Conservation (phyloP, 2,797 vertebrate species). For the Pangasius mekongensis region DNA sequence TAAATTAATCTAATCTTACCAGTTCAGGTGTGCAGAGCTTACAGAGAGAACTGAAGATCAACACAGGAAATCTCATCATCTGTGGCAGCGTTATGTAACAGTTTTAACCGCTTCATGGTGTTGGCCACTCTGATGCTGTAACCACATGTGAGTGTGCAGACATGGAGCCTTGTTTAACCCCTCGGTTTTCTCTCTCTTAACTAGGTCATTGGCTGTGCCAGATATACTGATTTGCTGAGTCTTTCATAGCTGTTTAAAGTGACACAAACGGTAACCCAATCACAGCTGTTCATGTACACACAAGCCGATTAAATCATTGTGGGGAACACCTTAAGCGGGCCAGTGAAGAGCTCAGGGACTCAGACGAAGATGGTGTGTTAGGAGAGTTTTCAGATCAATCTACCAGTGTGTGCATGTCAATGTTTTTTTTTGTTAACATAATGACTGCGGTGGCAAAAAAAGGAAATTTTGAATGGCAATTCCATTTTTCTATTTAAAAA, state of each 20-base stretch:
- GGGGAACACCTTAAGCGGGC: constrained; percentile 21
- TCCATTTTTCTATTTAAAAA: background rate
- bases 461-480: no score
- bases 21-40: background rate
- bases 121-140: background rate
- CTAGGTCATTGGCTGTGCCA: constrained; percentile 48
- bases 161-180: background rate
- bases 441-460: background rate
- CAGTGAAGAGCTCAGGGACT: background rate
- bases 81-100: background rate
- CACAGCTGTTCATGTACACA: constrained; percentile 13
- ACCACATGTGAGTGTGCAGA: background rate
- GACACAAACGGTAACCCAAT: constrained; percentile 49
- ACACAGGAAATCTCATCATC: constrained; percentile 4
- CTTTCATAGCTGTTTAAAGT: background rate
- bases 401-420: background rate
- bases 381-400: background rate
- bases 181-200: constrained; percentile 23
- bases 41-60: constrained; percentile 4
- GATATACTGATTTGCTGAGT: constrained; percentile 6
- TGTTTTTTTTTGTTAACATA: background rate
- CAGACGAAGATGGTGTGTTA: background rate
- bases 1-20: background rate
- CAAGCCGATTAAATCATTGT: constrained; percentile 33
- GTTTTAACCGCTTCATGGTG: constrained; percentile 12